A percentile compares a stretch with the other conserved stretches of the same genome.
Evolutionary conservation across 2,113 vertebrate species (phyloP).

Genomic region (Xyliphius kryptos): DNA sequence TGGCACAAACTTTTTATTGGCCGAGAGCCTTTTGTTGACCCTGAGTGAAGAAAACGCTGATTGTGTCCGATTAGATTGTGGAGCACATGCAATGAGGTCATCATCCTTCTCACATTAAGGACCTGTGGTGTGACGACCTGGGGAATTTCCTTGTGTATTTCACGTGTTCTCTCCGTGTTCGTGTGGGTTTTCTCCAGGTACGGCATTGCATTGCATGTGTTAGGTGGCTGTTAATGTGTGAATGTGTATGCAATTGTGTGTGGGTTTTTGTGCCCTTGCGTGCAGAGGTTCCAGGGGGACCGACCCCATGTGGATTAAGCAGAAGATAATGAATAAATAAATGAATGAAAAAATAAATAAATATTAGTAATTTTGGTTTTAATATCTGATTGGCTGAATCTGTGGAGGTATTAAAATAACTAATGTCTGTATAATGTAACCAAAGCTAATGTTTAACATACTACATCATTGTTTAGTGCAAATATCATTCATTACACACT

Average conservation of each 20-base stretch:
- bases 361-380: no score
- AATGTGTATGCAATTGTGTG: no score
- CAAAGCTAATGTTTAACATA: neutral
- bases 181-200: no score
- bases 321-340: no score
- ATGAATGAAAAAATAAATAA: no score
- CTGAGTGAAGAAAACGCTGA: neutral
- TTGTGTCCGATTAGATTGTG: neutral
- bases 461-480: neutral
- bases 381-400: no score
- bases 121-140: neutral
- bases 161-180: no score
- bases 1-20: neutral
- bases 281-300: no score
- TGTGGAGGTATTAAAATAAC: neutral
- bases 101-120: neutral
- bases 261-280: no score
- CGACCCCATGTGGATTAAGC: no score
- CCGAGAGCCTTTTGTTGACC: constrained; percentile 1
- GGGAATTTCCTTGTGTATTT: no score
- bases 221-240: no score
- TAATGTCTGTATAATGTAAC: neutral
- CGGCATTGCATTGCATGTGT: neutral
- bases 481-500: neutral
- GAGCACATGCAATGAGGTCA: neutral